Evolutionary conservation across 2,888 invertebrate genomes (phyloP).

Genomic region (Thumatha senex): DNA sequence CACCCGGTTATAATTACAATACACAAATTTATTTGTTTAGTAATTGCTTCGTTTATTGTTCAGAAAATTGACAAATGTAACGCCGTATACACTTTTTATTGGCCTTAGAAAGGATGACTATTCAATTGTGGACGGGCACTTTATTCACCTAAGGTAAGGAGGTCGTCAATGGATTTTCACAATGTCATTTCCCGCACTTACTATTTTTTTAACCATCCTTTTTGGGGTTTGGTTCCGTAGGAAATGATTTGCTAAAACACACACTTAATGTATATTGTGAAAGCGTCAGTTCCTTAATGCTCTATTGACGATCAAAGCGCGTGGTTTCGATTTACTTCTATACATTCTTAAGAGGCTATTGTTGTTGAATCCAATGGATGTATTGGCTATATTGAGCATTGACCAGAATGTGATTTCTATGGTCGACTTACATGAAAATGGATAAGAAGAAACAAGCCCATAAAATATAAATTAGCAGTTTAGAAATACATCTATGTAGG

Average conservation of each 20-base stretch:
- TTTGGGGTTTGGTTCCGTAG: constrained; percentile 57
- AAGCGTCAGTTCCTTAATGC: constrained; percentile 74
- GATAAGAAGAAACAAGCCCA: constrained; percentile 23
- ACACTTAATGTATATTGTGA: constrained; percentile 78
- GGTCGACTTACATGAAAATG: constrained; percentile 47
- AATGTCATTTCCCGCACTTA: constrained; percentile 78
- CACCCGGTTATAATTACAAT: constrained; percentile 49
- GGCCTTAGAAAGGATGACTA: constrained; percentile 65
- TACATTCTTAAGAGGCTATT: constrained; percentile 70
- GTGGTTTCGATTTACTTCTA: constrained; percentile 74
- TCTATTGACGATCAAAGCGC: constrained; percentile 71
- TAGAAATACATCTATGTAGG: not conserved
- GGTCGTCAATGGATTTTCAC: constrained; percentile 66
- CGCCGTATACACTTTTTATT: constrained; percentile 29
- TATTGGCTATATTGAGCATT: constrained; percentile 61
- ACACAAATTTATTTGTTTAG: constrained; percentile 57
- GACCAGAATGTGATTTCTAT: constrained; percentile 54
- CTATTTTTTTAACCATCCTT: constrained; percentile 70
- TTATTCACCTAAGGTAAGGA: constrained; percentile 63
- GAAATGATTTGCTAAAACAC: constrained; percentile 82
- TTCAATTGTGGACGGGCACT: constrained; percentile 74
- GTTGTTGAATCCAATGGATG: constrained; percentile 68
- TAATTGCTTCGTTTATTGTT: constrained; percentile 54
- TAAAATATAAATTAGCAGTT: constrained; percentile 7
- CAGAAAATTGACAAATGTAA: constrained; percentile 54